These are phyloP conservation scores for Lithophane semibrunnea DNA, from an alignment of 2,888 invertebrate species.

Conservation along the genomic window DNA sequence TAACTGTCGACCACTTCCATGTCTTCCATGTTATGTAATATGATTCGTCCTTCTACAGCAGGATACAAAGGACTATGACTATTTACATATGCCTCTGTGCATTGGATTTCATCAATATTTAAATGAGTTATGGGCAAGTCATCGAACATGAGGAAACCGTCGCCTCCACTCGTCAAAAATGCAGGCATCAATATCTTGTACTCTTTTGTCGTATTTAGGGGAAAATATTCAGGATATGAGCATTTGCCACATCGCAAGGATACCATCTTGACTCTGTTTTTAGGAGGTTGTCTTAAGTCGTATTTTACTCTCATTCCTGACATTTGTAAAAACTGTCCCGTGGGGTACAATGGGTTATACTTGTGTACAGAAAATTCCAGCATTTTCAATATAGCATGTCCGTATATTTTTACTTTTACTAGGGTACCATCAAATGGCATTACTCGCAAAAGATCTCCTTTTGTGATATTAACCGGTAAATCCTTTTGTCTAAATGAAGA, in stretches of 20 bases:
- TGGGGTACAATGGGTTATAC: conserved; percentile 83
- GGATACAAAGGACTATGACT: conserved; percentile 91
- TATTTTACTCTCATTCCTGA: conserved; percentile 94
- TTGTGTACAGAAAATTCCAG: conserved; percentile 92
- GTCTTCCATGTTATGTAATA: conserved; percentile 66
- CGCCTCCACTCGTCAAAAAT: conserved; percentile 94
- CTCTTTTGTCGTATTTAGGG: conserved; percentile 86
- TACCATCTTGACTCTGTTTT: conserved; percentile 92
- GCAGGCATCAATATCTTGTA: conserved; percentile 92
- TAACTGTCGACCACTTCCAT: conserved; percentile 62
- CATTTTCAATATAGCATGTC: conserved; percentile 91
- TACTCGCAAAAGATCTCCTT: conserved; percentile 93
- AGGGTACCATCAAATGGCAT: conserved; percentile 94
- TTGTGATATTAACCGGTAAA: conserved; percentile 89
- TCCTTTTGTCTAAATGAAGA: conserved; percentile 89
- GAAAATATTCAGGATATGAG: conserved; percentile 89
- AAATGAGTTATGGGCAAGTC: conserved; percentile 71
- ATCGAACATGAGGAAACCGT: conserved; percentile 91
- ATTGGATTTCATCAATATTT: conserved; percentile 76
- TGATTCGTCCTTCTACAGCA: conserved; percentile 92
- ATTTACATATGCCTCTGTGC: conserved; percentile 90
- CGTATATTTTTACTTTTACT: conserved; percentile 92
- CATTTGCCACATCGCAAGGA: conserved; percentile 93
- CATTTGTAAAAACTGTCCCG: conserved; percentile 95
- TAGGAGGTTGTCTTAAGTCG: conserved; percentile 91